Conservation (phyloP, 1,140 invertebrate species). For the Holotrichia oblita region DNA sequence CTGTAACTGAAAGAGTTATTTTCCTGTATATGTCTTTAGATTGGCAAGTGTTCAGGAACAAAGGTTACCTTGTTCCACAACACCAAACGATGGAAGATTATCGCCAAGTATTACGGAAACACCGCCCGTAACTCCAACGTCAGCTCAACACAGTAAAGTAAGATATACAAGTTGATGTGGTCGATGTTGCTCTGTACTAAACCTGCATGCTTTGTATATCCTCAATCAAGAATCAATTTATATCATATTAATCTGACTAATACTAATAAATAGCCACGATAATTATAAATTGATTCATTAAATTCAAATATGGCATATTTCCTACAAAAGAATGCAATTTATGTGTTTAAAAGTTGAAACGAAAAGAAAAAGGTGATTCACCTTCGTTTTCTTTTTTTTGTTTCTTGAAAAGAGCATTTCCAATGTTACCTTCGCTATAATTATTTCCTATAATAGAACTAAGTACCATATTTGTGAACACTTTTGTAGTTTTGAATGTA, state of each 20-base stretch:
- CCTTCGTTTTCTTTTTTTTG: conserved; percentile 20
- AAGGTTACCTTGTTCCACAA: conserved; percentile 74
- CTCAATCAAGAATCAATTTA: conserved; percentile 50
- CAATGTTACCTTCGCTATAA: conserved; percentile 62
- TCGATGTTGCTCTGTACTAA: conserved; percentile 34
- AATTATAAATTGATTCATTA: conserved; percentile 55
- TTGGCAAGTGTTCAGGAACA: conserved; percentile 95
- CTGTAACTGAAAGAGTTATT: conserved; percentile 40
- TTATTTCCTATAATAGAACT: conserved; percentile 44
- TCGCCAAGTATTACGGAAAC: conserved; percentile 70
- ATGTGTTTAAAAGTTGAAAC: conserved; percentile 38
- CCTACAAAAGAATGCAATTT: conserved; percentile 46
- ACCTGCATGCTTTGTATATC: conserved; percentile 52
- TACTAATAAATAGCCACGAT: background rate
- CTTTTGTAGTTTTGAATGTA: background rate
- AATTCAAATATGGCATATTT: conserved; percentile 50
- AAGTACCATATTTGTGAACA: conserved; percentile 53
- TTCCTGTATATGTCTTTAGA: conserved; percentile 63
- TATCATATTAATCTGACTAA: conserved; percentile 36
- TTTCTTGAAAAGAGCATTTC: conserved; percentile 57
- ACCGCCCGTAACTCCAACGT: conserved; percentile 71
- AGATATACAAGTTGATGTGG: conserved; percentile 29
- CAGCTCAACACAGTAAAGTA: conserved; percentile 75
- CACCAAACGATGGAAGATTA: conserved; percentile 71
- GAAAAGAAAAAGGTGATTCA: conserved; percentile 51